A percentile compares a stretch with the other conserved stretches of the same genome.
These are phyloP conservation scores for Anableps anableps DNA, from an alignment of 2,797 vertebrate species.

Conservation along the genomic window DNA sequence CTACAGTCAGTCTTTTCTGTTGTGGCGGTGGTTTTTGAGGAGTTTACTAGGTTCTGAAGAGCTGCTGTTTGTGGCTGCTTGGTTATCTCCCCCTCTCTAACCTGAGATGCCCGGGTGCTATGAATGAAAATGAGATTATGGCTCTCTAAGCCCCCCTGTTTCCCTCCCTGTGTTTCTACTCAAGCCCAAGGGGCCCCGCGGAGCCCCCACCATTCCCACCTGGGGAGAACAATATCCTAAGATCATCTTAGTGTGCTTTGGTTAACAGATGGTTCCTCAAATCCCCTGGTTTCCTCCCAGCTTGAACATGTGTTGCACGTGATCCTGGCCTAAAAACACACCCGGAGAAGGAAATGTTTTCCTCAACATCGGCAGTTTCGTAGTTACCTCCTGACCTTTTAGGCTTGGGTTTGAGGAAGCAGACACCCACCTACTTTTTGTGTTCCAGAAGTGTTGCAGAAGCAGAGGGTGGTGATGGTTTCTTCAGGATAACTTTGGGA, in stretches of 20 bases:
- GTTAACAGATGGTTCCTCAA: conserved; percentile 85
- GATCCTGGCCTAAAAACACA: conserved; percentile 72
- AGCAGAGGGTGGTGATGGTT: not conserved
- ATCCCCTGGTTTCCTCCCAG: conserved; percentile 78
- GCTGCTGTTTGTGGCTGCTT: not conserved
- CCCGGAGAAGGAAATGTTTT: conserved; percentile 39
- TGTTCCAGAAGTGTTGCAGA: not conserved
- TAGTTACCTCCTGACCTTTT: conserved; percentile 19
- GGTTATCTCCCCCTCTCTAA: conserved; percentile 11
- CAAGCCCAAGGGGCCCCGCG: conserved; percentile 38
- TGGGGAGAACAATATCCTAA: conserved; percentile 84
- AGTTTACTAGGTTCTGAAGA: not conserved
- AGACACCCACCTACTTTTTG: not conserved
- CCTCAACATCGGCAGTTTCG: conserved; percentile 7
- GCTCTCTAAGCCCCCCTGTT: conserved; percentile 56
- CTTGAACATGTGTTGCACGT: conserved; percentile 77
- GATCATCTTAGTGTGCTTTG: conserved; percentile 82
- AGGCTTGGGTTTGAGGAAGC: not conserved
- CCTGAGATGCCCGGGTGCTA: conserved; percentile 43
- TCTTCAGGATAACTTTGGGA: not conserved
- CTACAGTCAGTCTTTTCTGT: no score
- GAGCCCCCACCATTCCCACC: conserved; percentile 75
- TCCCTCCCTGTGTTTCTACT: conserved; percentile 54
- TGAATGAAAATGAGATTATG: conserved; percentile 75
- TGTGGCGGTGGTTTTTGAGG: no score